Evolutionary conservation across 2,797 vertebrate species (phyloP).

Genomic region (Rhabdomys pumilio): DNA sequence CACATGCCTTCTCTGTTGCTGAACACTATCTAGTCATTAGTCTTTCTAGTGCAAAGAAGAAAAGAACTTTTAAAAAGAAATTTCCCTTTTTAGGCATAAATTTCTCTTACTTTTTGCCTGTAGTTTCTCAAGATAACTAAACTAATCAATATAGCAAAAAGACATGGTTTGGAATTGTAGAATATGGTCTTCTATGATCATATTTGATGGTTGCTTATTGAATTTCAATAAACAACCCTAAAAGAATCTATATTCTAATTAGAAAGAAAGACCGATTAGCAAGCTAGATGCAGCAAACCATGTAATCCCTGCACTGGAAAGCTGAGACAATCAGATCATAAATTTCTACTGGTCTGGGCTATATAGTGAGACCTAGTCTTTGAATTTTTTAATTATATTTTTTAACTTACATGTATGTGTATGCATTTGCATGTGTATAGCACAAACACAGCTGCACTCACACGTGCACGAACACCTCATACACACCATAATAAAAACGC

Average conservation of each 20-base stretch:
- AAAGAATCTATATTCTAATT: not conserved
- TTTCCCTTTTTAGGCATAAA: not conserved
- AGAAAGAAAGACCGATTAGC: not conserved
- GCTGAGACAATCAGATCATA: not conserved
- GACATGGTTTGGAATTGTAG: not conserved
- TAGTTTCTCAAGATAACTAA: not conserved
- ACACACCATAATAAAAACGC: not conserved
- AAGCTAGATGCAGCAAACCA: not conserved
- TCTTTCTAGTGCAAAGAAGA: not conserved
- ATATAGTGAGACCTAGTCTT: not conserved
- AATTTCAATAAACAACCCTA: not conserved
- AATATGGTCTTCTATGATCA: not conserved
- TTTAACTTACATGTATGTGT: not conserved
- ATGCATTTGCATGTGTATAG: not conserved
- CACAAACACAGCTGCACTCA: not conserved
- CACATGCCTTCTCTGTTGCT: not conserved
- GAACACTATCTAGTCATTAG: not conserved
- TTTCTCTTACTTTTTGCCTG: not conserved
- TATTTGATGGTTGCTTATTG: not conserved
- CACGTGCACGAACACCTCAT: not conserved
- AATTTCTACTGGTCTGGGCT: not conserved
- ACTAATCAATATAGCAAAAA: conserved; percentile 7
- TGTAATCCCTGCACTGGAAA: not conserved
- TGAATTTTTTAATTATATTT: not conserved
- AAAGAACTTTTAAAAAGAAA: not conserved